Percentiles rank a stretch among this genome's conserved stretches.
Evolutionary conservation across 2,797 vertebrate species (phyloP).

Genomic region (Heteromormyrus szaboi): DNA sequence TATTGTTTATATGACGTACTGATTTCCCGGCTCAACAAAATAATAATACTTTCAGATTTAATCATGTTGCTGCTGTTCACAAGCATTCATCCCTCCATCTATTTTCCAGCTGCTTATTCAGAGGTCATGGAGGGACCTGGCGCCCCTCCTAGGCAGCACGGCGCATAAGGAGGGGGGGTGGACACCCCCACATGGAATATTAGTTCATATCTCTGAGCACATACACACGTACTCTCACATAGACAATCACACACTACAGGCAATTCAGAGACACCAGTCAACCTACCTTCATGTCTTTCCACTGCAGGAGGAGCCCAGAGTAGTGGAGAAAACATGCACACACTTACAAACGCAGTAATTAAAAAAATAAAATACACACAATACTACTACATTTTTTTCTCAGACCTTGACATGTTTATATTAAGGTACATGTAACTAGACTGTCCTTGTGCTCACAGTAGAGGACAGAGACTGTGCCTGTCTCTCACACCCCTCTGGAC

Average conservation of each 20-base stretch:
- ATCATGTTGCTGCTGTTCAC: not conserved
- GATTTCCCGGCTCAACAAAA: not conserved
- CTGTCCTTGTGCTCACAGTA: conserved; percentile 67
- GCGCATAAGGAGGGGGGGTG: not conserved
- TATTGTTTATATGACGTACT: not conserved
- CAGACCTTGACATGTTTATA: conserved; percentile 48
- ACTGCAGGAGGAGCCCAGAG: not conserved
- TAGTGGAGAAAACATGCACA: not conserved
- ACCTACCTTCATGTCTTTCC: not conserved
- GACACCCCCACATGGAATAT: not conserved
- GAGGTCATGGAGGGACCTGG: not conserved
- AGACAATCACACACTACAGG: not conserved
- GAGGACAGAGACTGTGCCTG: conserved; percentile 48
- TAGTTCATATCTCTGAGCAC: not conserved
- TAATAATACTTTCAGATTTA: not conserved
- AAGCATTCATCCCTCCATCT: not conserved
- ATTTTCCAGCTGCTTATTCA: not conserved
- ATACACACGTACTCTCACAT: not conserved
- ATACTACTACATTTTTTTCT: not conserved
- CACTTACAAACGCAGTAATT: not conserved
- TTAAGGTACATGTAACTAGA: conserved; percentile 61
- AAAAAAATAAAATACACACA: conserved; percentile 4
- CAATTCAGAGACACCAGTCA: not conserved
- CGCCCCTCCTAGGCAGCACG: not conserved
- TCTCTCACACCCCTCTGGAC: conserved; percentile 1